Evolutionary conservation across 2,888 invertebrate species (phyloP).

Genomic region (Acronicta psi): DNA sequence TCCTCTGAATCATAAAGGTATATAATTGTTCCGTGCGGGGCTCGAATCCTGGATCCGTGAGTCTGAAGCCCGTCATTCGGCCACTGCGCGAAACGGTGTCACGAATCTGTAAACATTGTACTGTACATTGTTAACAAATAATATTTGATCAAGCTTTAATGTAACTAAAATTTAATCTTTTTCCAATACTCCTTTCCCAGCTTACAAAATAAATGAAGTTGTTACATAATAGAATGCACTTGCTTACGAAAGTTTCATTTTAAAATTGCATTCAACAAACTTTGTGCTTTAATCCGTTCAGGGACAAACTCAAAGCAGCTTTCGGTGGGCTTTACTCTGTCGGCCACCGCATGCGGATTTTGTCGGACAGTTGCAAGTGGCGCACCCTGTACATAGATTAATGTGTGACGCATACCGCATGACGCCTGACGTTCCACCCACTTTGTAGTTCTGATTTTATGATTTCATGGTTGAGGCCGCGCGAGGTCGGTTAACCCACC

Average conservation of each 20-base stretch:
- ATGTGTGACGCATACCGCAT: slow-evolving; percentile 73
- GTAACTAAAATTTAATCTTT: slow-evolving; percentile 26
- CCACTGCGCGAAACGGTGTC: too few species aligned
- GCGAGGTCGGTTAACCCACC: slow-evolving; percentile 57
- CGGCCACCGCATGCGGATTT: slow-evolving; percentile 77
- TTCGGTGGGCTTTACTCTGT: slow-evolving; percentile 79
- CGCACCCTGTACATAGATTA: slow-evolving; percentile 74
- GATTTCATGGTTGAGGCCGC: slow-evolving; percentile 58
- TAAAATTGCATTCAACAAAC: slow-evolving; percentile 73
- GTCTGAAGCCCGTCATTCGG: too few species aligned
- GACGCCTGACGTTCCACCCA: slow-evolving; percentile 56
- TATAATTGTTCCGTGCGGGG: too few species aligned
- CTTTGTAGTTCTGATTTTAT: slow-evolving; percentile 66
- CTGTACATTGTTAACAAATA: too few species aligned
- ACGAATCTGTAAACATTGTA: too few species aligned
- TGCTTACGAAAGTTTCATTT: slow-evolving; percentile 61
- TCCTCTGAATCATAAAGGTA: too few species aligned
- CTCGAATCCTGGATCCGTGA: too few species aligned
- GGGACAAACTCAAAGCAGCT: slow-evolving; percentile 82
- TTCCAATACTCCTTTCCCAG: slow-evolving; percentile 40
- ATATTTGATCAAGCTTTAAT: slow-evolving; percentile 23
- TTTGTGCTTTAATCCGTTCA: slow-evolving; percentile 80
- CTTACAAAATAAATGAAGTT: slow-evolving; percentile 47
- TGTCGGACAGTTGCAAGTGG: slow-evolving; percentile 66
- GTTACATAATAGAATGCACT: slow-evolving; percentile 50